phyloP scores from a whole-genome alignment of 2,797 vertebrate species.

The Echeneis naucrates region DNA sequence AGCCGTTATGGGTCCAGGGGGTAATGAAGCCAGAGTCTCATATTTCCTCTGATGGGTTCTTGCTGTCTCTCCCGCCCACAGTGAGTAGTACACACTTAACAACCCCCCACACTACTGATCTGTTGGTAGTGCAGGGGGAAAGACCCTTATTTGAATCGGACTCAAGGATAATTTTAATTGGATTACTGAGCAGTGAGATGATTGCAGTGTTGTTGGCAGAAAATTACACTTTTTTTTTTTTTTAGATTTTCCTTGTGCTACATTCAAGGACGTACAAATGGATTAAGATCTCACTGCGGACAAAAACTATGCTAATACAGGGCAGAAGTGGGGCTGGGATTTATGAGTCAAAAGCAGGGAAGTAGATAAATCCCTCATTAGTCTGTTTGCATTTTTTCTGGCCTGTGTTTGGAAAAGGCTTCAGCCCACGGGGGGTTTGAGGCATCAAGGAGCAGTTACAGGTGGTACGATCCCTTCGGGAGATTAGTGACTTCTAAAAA shows the following conservation, averaged over 20 bases:
- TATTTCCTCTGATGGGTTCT: slow-evolving; percentile 65
- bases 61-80: slow-evolving; percentile 69
- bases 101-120: slow-evolving; percentile 66
- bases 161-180: slow-evolving; percentile 76
- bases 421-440: slow-evolving; percentile 63
- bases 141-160: slow-evolving; percentile 63
- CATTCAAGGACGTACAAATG: slow-evolving; percentile 77
- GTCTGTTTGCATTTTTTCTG: slow-evolving; percentile 72
- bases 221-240: slow-evolving; percentile 46
- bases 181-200: slow-evolving; percentile 69
- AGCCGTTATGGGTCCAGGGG: slow-evolving; percentile 55
- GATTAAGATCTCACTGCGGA: slow-evolving; percentile 75
- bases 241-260: slow-evolving; percentile 48
- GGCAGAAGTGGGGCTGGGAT: slow-evolving; percentile 60
- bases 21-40: slow-evolving; percentile 64
- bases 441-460: slow-evolving; percentile 55
- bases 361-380: slow-evolving; percentile 78
- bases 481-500: slow-evolving; percentile 58
- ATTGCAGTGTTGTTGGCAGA: slow-evolving; percentile 59
- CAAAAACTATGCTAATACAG: slow-evolving; percentile 75
- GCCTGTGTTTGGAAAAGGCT: slow-evolving; percentile 74
- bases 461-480: slow-evolving; percentile 66
- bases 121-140: slow-evolving; percentile 40
- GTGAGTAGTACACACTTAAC: slow-evolving; percentile 69
- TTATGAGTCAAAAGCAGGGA: slow-evolving; percentile 59